phyloP scores from a whole-genome alignment of 2,113 vertebrate species.

The Myanophis thanlyinensis region DNA sequence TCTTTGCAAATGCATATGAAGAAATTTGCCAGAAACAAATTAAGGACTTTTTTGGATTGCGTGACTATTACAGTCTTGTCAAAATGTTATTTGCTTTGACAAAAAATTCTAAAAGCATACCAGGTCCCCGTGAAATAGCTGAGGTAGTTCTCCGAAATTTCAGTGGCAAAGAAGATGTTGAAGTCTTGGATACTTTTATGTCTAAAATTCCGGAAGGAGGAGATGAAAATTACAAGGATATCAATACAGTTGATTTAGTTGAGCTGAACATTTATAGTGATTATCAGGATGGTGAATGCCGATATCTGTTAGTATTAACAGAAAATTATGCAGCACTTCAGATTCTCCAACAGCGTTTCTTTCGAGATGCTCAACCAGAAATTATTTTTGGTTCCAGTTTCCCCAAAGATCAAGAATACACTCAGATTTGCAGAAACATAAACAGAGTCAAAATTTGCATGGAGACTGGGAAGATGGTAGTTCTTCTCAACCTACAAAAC shows the following conservation, averaged over 20 bases:
- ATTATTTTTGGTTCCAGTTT: slow-evolving; percentile 97
- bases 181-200: slow-evolving; percentile 80
- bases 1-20: slow-evolving; percentile 85
- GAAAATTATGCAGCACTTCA: slow-evolving; percentile 89
- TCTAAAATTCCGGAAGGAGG: slow-evolving; percentile 45
- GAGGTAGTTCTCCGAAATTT: slow-evolving; percentile 90
- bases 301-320: slow-evolving; percentile 90
- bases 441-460: slow-evolving; percentile 96
- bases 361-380: slow-evolving; percentile 77
- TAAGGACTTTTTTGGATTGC: slow-evolving; percentile 93
- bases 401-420: slow-evolving; percentile 92
- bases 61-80: slow-evolving; percentile 96
- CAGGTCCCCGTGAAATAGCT: slow-evolving; percentile 68
- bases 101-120: slow-evolving; percentile 67
- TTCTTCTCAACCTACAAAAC: slow-evolving; percentile 93
- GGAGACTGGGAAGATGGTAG: slow-evolving; percentile 89
- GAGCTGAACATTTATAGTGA: slow-evolving; percentile 78
- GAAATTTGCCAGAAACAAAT: slow-evolving; percentile 73
- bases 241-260: slow-evolving; percentile 81
- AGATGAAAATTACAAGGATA: slow-evolving; percentile 34
- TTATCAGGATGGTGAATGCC: slow-evolving; percentile 78
- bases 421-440: slow-evolving; percentile 93
- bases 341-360: slow-evolving; percentile 87
- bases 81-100: slow-evolving; percentile 90
- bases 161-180: slow-evolving; percentile 83